These are phyloP conservation scores for Thereva nobilitata DNA, from an alignment of 2,888 invertebrate genomes.

Conservation along the genomic window DNA sequence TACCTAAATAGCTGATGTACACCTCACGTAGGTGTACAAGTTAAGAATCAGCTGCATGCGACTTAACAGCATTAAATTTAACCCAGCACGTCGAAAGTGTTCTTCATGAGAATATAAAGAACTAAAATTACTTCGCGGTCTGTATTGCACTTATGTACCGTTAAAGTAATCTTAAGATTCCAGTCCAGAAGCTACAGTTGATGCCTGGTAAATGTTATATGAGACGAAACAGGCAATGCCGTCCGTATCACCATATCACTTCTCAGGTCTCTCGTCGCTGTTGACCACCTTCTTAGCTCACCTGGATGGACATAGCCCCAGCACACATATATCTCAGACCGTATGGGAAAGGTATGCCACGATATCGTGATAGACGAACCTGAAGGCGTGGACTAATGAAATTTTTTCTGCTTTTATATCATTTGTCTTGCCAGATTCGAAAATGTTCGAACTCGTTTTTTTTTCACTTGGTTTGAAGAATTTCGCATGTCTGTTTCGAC, in stretches of 20 bases:
- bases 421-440: too few species aligned
- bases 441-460: too few species aligned
- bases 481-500: too few species aligned
- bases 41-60: too few species aligned
- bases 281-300: neutral
- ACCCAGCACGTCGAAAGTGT: too few species aligned
- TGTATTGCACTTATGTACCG: slow-evolving; percentile 28
- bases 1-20: too few species aligned
- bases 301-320: slow-evolving; percentile 23
- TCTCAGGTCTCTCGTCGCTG: slow-evolving; percentile 22
- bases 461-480: too few species aligned
- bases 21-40: too few species aligned
- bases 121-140: too few species aligned
- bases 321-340: neutral
- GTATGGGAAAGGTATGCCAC: slow-evolving; percentile 22
- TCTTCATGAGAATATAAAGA: too few species aligned
- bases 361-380: slow-evolving; percentile 16
- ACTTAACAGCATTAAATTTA: too few species aligned
- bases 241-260: slow-evolving; percentile 27
- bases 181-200: neutral
- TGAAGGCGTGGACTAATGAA: neutral
- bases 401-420: too few species aligned
- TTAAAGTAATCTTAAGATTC: slow-evolving; percentile 24
- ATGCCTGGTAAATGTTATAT: slow-evolving; percentile 15
- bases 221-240: slow-evolving; percentile 16